phyloP scores from a whole-genome alignment of 2,797 vertebrate species.

The Centroberyx gerrardi region DNA sequence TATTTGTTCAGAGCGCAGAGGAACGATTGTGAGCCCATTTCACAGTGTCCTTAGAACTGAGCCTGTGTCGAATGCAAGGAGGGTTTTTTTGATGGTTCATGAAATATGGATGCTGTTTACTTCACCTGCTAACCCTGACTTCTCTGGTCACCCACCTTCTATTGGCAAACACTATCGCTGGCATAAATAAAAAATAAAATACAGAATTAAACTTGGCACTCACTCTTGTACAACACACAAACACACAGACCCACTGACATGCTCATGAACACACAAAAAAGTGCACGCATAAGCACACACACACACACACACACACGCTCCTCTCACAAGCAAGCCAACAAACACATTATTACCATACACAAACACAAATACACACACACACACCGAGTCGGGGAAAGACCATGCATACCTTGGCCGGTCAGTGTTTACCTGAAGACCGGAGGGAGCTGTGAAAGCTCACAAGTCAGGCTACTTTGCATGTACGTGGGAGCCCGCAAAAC shows the following conservation, averaged over 20 bases:
- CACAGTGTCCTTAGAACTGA: constrained; percentile 75
- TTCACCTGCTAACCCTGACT: constrained; percentile 80
- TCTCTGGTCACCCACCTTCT: constrained; percentile 64
- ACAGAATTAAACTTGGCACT: constrained; percentile 73
- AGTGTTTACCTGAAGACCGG: constrained; percentile 87
- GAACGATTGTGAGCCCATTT: constrained; percentile 79
- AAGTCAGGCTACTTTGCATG: constrained; percentile 96
- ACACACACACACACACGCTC: constrained; percentile 40
- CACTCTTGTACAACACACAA: constrained; percentile 59
- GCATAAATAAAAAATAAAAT: constrained; percentile 48
- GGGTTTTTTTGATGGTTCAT: constrained; percentile 67
- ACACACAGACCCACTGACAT: constrained; percentile 55
- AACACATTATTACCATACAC: constrained; percentile 79
- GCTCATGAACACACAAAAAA: constrained; percentile 60
- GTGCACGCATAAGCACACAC: constrained; percentile 23
- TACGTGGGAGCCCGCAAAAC: constrained; percentile 97
- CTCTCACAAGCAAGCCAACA: constrained; percentile 66
- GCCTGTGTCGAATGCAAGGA: constrained; percentile 77
- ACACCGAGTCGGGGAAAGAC: constrained; percentile 68
- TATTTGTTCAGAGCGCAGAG: constrained; percentile 82
- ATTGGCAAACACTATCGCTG: constrained; percentile 42
- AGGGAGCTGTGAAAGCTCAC: constrained; percentile 95
- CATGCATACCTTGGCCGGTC: constrained; percentile 73
- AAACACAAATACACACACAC: constrained; percentile 78
- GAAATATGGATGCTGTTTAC: constrained; percentile 81